Conservation (phyloP, 2,797 vertebrate genomes). For the Mormyrus hasselquistii region DNA sequence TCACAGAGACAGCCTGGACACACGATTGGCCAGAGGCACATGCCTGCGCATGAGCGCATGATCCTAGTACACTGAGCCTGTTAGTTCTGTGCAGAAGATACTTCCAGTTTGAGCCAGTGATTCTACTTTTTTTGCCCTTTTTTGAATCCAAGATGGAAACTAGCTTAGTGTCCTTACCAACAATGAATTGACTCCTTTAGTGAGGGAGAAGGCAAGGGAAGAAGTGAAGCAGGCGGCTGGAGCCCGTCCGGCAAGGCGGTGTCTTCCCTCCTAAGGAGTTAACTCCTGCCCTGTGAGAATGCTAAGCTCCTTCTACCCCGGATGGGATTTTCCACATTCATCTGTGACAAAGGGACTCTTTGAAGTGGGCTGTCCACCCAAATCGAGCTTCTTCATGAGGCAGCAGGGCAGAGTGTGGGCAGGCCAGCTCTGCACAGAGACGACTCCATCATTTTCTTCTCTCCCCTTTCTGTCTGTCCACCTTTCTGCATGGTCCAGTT, state of each 20-base stretch:
- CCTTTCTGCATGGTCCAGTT: background rate
- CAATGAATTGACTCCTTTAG: background rate
- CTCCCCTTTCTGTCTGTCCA: background rate
- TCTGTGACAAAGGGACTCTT: conserved; percentile 26
- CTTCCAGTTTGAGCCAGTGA: background rate
- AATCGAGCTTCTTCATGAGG: background rate
- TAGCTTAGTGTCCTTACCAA: background rate
- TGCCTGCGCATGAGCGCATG: background rate
- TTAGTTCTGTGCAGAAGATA: background rate
- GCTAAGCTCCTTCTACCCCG: conserved; percentile 10
- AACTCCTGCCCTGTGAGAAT: background rate
- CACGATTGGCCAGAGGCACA: background rate
- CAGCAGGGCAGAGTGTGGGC: conserved; percentile 4
- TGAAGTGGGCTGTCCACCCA: conserved; percentile 22
- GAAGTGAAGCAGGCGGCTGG: background rate
- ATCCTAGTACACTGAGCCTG: background rate
- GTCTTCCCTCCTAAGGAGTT: conserved; percentile 15
- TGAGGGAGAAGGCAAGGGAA: background rate
- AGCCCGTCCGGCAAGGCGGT: no score
- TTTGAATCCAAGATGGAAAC: background rate
- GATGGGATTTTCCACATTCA: conserved; percentile 28
- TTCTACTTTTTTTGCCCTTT: background rate
- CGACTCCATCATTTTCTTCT: background rate
- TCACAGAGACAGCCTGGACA: background rate
- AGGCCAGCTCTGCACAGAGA: background rate